Percentiles rank a stretch among this genome's conserved stretches.
Evolutionary conservation across 2,888 invertebrate genomes (phyloP).

Genomic region (Unio delphinus): DNA sequence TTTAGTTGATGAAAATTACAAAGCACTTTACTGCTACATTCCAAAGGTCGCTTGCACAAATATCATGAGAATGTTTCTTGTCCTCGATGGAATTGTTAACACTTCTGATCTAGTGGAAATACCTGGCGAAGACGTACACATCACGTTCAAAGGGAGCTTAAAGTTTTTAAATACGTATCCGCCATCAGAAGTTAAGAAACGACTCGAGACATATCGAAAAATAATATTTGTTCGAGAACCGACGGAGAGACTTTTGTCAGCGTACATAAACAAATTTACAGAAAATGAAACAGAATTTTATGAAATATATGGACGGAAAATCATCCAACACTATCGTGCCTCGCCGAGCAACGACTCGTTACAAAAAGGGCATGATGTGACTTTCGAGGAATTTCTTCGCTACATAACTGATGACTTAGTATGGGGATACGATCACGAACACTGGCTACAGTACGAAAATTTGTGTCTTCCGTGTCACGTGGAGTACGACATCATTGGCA

Average conservation of each 20-base stretch:
- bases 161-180: slow-evolving; percentile 42
- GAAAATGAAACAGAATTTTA: slow-evolving; percentile 72
- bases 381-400: slow-evolving; percentile 87
- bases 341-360: slow-evolving; percentile 77
- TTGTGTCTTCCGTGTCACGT: slow-evolving; percentile 90
- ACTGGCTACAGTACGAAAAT: slow-evolving; percentile 88
- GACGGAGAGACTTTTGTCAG: slow-evolving; percentile 90
- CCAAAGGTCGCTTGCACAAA: slow-evolving; percentile 88
- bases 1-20: slow-evolving; percentile 84
- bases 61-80: slow-evolving; percentile 92
- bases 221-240: slow-evolving; percentile 92
- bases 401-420: slow-evolving; percentile 78
- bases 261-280: slow-evolving; percentile 88
- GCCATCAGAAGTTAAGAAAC: slow-evolving; percentile 77
- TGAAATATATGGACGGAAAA: slow-evolving; percentile 78
- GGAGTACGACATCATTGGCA: slow-evolving; percentile 90
- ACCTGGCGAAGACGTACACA: slow-evolving; percentile 49
- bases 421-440: slow-evolving; percentile 80
- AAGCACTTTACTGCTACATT: slow-evolving; percentile 91
- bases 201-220: slow-evolving; percentile 85
- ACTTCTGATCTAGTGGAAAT: slow-evolving; percentile 48
- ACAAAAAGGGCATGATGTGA: slow-evolving; percentile 82
- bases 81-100: slow-evolving; percentile 77
- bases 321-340: slow-evolving; percentile 83
- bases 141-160: slow-evolving; percentile 42